Base-by-base conservation (phyloP, 2,888 invertebrate species). In the Pyrgus malvae region DNA sequence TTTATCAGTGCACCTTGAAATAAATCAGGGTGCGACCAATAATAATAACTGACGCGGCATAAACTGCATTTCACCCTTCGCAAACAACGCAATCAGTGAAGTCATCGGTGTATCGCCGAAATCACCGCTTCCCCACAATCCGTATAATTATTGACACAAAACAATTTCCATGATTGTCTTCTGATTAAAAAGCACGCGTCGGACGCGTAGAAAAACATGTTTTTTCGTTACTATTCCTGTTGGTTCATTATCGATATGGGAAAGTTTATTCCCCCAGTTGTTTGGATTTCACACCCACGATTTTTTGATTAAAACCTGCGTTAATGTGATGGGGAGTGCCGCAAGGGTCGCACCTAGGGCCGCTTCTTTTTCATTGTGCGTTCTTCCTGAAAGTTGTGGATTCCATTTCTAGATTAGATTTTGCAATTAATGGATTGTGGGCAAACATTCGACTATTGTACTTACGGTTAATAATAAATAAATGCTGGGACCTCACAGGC, bases 231-330 rank as follows among this genome's bases (percentile, higher is more conserved):
- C 78, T 78, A 76, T 78, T 72, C 65, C 71, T 70, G 76, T 80
- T 69, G 75, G 76, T 80, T 79, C 82, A 87, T 86, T 89, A 89
- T 89, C 89, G 77, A 81, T 88, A 87, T 89, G 89, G 89, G 89
- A 89, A 89, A 83, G 65, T 67, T 68, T 65, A 63, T 70, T 79
- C 81, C 85, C 88, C 84, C 74, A 71, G 73, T 72, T 88, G 76
- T 88, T 87, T 86, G 78, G 83, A 69, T 81, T 88, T 88, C 89
- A 87, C 89, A 89, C 87, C 87, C 87, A 77, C 76, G 75, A 64
- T 76, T 82, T 83, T 84, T 83, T 88, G 86, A 88, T 89, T 88
- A 86, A 85, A 85, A 83, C 79, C 73, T 67, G 70, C 76, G 74
- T 74, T 79, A 80, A 82, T 80, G 70, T 61, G 70, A 45, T 45